A percentile compares a stretch with the other conserved stretches of the same genome.
Evolutionary conservation across 2,797 vertebrate species (phyloP).

Genomic region (Sebastes ruberrimus): DNA sequence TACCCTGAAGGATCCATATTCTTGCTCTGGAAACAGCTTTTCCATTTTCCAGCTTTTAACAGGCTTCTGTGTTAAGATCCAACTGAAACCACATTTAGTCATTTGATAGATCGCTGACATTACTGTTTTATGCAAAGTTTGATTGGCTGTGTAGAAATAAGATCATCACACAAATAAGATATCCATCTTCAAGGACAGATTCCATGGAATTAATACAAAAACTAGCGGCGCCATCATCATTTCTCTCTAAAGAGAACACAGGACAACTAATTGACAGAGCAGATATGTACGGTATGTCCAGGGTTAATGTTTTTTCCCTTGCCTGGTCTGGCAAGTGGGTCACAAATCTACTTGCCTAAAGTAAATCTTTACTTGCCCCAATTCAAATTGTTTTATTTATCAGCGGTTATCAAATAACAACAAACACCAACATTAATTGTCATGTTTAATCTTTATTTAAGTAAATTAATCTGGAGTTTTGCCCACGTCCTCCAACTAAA

Average conservation of each 20-base stretch:
- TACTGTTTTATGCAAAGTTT: background rate
- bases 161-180: background rate
- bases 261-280: background rate
- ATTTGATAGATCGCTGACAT: background rate
- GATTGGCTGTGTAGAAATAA: background rate
- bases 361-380: too few relatives aligned
- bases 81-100: background rate
- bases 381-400: too few relatives aligned
- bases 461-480: too few relatives aligned
- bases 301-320: too few relatives aligned
- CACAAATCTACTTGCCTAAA: too few relatives aligned
- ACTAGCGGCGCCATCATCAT: too few relatives aligned
- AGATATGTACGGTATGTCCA: background rate
- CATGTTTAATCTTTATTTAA: too few relatives aligned
- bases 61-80: background rate
- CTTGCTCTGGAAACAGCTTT: background rate
- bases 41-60: constrained; percentile 27
- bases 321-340: too few relatives aligned
- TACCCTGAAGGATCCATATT: background rate
- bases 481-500: too few relatives aligned
- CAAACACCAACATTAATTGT: too few relatives aligned
- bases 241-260: background rate
- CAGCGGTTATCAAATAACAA: too few relatives aligned
- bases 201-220: background rate
- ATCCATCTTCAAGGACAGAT: background rate